These are phyloP conservation scores for Belonocnema kinseyi DNA, from an alignment of 1,140 invertebrate species.

Conservation along the genomic window DNA sequence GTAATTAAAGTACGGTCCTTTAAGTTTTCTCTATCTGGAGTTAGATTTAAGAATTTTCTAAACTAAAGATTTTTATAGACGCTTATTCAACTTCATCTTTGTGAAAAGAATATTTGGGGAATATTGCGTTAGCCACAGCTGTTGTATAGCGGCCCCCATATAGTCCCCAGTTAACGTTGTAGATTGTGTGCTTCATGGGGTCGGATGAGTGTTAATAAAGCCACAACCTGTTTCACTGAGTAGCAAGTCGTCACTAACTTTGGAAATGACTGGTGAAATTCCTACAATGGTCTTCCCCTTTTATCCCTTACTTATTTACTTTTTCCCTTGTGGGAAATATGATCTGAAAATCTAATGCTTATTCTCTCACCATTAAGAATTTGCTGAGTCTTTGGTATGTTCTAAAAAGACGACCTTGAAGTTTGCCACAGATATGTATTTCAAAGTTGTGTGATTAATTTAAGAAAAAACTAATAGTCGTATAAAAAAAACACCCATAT, in stretches of 20 bases:
- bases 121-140: conserved; percentile 48
- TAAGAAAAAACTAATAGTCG: too few relatives aligned
- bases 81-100: conserved; percentile 40
- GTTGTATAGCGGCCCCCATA: conserved; percentile 31
- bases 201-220: conserved; percentile 43
- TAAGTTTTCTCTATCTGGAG: neutral
- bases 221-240: conserved; percentile 37
- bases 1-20: too few relatives aligned
- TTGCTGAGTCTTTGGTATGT: conserved; percentile 1
- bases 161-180: conserved; percentile 6
- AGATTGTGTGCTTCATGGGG: conserved; percentile 29
- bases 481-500: too few relatives aligned
- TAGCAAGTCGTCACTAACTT: conserved; percentile 28
- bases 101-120: conserved; percentile 40
- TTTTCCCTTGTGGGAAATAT: conserved; percentile 7
- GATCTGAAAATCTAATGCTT: neutral
- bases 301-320: conserved; percentile 7
- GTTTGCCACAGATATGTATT: too few relatives aligned
- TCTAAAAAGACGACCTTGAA: neutral
- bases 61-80: neutral
- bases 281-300: conserved; percentile 8
- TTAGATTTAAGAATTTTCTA: neutral
- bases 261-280: conserved; percentile 34
- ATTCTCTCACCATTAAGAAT: neutral
- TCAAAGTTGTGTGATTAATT: too few relatives aligned